A percentile compares a stretch with the other conserved stretches of the same genome.
Evolutionary conservation across 2,113 vertebrate genomes (phyloP).

Genomic region (Bos javanicus): DNA sequence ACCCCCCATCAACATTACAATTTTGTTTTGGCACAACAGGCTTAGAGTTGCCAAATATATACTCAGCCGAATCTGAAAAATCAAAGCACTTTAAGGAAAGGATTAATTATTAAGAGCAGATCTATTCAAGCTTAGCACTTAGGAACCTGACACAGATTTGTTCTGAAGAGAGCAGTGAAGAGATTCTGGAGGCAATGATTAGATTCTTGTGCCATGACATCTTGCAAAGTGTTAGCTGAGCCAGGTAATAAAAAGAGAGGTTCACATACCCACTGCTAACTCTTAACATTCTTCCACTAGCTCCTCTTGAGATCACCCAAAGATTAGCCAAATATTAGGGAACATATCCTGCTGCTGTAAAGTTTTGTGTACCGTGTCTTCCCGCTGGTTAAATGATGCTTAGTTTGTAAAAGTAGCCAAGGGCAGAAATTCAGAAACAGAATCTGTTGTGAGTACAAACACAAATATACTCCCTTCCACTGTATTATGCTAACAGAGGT

Average conservation of each 20-base stretch:
- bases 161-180: neutral
- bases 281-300: neutral
- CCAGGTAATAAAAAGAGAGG: neutral
- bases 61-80: conserved; percentile 43
- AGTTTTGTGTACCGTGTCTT: conserved; percentile 13
- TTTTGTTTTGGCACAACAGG: neutral
- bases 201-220: neutral
- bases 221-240: neutral
- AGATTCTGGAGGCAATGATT: neutral
- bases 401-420: conserved; percentile 10
- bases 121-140: conserved; percentile 53
- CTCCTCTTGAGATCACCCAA: conserved; percentile 10
- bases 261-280: neutral
- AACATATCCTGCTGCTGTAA: neutral
- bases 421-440: neutral
- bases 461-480: neutral
- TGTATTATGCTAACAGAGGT: neutral
- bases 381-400: conserved; percentile 18
- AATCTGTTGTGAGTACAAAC: conserved; percentile 3
- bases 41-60: conserved; percentile 20
- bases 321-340: conserved; percentile 42
- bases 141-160: neutral
- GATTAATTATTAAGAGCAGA: conserved; percentile 67
- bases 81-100: conserved; percentile 53
- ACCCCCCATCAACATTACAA: neutral